Base-by-base conservation (phyloP, 2,888 invertebrate genomes). In the Spisula subtruncata region DNA sequence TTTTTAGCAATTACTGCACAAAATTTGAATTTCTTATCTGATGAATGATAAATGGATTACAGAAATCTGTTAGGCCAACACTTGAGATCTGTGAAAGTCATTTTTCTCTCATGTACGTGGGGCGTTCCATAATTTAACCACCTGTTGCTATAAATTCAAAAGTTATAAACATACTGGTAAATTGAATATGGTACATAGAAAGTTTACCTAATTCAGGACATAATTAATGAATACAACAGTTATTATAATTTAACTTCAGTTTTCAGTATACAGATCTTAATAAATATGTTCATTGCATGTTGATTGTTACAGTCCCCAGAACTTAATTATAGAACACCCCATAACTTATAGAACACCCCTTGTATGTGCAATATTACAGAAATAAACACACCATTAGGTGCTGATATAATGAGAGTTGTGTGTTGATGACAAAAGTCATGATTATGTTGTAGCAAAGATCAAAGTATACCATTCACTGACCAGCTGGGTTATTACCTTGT, bases 401-500 rank as follows among this genome's bases (percentile, higher is more conserved):
- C 16, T 32, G 18, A 75, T 32, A 14, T 75, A 75, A 75, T 75
- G 32, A 75, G 20, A 35, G 32, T 75, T 18, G 16, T 75, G 75
- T 75, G n/a, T 35, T 75, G 32, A 35, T 32, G 75, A 75, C 35
- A 75, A 75, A 35, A 35, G 75, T 75, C 75, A 75, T 80, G 41
- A 85, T 85, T 80, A 35, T 46, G 46, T 14, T 85, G 79, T 80
- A 25, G 20, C 20, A 25, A 80, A 54, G 85, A 85, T 85, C 85
- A 85, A 85, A 85, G 85, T 85, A 79, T 54, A 54, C 80, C 20
- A 29, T n/a, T 8, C 48, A 51, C 29, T 75, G 84, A 84, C 84
- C 84, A 84, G 84, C n/a, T 85, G 79, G 80, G 79, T 80, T 85
- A 56, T 85, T 85, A 80, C 35, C 56, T 20, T 85, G 85, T 84